phyloP scores from a whole-genome alignment of 2,113 vertebrate genomes.

The Clarias magur region DNA sequence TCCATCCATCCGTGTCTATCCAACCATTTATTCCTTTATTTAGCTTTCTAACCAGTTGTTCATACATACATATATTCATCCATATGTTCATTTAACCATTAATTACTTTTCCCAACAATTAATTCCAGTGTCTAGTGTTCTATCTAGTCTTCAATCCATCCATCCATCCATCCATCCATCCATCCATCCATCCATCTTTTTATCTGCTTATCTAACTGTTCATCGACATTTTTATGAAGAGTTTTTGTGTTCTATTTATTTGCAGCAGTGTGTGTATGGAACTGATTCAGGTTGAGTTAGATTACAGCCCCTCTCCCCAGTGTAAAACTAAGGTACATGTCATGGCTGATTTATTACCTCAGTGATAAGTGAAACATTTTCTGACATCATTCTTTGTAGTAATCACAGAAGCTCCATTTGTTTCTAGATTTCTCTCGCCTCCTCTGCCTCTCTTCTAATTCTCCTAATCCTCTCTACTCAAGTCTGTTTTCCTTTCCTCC shows the following conservation, averaged over 20 bases:
- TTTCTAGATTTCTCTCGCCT: background rate
- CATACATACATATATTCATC: no score
- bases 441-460: conserved; percentile 19
- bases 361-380: background rate
- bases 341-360: background rate
- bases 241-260: background rate
- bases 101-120: no score
- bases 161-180: background rate
- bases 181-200: background rate
- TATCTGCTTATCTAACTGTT: no score
- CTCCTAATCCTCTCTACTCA: background rate
- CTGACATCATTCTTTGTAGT: background rate
- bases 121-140: no score
- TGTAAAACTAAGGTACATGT: background rate
- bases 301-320: background rate
- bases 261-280: background rate
- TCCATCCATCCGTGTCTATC: no score
- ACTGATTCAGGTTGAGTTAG: background rate
- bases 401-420: background rate
- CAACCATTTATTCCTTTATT: no score
- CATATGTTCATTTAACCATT: no score
- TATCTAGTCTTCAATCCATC: no score
- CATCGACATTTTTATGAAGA: background rate
- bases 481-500: conserved; percentile 33
- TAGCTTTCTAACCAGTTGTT: no score